Conservation (phyloP, 2,888 invertebrate species). For the Aromia moschata region DNA sequence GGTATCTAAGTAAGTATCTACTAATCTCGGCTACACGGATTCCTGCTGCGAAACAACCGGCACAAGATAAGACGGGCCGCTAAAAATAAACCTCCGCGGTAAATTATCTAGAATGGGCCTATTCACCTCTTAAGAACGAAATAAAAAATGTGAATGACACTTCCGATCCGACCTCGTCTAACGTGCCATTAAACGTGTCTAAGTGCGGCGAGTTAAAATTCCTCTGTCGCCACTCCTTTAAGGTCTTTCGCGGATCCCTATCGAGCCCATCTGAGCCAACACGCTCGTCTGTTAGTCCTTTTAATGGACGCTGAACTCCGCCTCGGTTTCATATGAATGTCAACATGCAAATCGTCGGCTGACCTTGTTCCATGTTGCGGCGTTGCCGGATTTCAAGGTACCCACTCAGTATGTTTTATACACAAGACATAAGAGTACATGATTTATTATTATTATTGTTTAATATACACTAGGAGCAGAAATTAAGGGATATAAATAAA, state of each 20-base stretch:
- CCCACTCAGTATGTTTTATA: too few species aligned
- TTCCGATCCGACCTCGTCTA: neutral
- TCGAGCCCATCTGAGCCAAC: slow-evolving; percentile 24
- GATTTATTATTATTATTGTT: too few species aligned
- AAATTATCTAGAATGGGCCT: neutral
- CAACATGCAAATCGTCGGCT: slow-evolving; percentile 33
- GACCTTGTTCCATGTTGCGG: slow-evolving; percentile 27
- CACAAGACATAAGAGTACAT: too few species aligned
- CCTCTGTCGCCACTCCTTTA: slow-evolving; percentile 19
- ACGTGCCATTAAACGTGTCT: slow-evolving; percentile 9
- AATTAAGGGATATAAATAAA: too few species aligned
- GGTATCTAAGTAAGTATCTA: neutral
- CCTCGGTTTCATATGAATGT: slow-evolving; percentile 36
- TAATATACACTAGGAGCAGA: too few species aligned
- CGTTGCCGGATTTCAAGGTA: slow-evolving; percentile 26
- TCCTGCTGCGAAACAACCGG: slow-evolving; percentile 2
- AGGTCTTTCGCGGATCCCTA: slow-evolving; percentile 34
- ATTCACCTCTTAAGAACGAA: neutral
- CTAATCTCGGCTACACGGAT: slow-evolving; percentile 1
- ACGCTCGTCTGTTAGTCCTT: slow-evolving; percentile 29
- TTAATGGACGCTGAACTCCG: slow-evolving; percentile 31
- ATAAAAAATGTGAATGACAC: neutral
- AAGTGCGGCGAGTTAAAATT: slow-evolving; percentile 6
- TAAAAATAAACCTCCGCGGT: slow-evolving; percentile 1
- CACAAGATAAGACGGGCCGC: neutral